A percentile compares a stretch with the other conserved stretches of the same genome.
Evolutionary conservation across 2,888 invertebrate genomes (phyloP).

Genomic region (Heteropelma amictum): DNA sequence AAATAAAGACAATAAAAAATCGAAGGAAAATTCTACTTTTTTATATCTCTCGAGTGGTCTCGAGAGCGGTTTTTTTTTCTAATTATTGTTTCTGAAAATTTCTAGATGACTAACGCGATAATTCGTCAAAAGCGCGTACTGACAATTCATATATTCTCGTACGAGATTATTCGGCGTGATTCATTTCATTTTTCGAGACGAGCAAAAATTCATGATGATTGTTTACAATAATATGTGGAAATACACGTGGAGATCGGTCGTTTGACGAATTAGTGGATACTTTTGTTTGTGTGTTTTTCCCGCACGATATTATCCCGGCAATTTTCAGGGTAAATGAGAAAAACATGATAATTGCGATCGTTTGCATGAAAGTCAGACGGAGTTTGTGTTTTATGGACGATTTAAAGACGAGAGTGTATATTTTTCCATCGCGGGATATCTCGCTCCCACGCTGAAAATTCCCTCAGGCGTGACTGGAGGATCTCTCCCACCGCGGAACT

Average conservation of each 20-base stretch:
- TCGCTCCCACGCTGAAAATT: conserved; percentile 75
- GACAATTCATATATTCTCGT: background rate
- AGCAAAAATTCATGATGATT: background rate
- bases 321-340: background rate
- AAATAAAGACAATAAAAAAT: too few species aligned
- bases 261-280: too few species aligned
- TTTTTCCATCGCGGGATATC: conserved; percentile 58
- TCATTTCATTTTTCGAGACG: too few species aligned
- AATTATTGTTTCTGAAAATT: too few species aligned
- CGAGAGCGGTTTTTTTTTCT: too few species aligned
- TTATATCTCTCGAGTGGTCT: too few species aligned
- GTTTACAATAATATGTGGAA: too few species aligned
- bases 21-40: too few species aligned
- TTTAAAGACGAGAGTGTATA: conserved; percentile 61
- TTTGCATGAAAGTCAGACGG: conserved; percentile 31
- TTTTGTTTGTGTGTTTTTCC: background rate
- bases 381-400: conserved; percentile 62
- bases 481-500: conserved; percentile 36
- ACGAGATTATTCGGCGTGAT: background rate
- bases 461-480: conserved; percentile 73
- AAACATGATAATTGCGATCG: conserved; percentile 11
- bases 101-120: too few species aligned
- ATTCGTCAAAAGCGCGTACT: background rate
- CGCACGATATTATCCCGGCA: background rate
- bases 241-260: too few species aligned